Evolutionary conservation across 2,888 invertebrate genomes (phyloP), one percentile per base, ranked within the genome.

Genomic region (Ischnura elegans): DNA sequence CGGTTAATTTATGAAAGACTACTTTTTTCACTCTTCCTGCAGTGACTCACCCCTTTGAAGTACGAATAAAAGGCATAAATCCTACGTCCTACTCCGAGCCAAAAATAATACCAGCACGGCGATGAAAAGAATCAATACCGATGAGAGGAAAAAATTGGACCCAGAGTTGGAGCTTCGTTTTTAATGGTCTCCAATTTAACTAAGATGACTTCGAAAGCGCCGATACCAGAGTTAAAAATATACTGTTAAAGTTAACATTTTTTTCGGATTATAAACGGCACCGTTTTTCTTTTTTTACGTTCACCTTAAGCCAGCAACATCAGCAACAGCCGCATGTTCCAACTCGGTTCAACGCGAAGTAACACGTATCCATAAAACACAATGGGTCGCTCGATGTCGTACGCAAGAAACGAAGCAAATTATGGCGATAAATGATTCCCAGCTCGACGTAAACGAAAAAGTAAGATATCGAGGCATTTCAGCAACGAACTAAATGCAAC

Each of bases 1-100:
- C 45, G 43, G 86, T 86, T 86, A 86, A 45, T 86, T 45, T 29
- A 76, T 76, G 66, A n/a, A 61, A 76, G 66, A 76, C 66, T 76
- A 36, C 66, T 29, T 76, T 76, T 76, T 76, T 16, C 66, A 76
- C n/a, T 25, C 66, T 36, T 36, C 29, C 66, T 29, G 66, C 10
- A 29, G 66, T 76, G 66, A 76, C 66, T 76, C 66, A 76, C 25
- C 36, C 66, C 66, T 76, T 76, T 76, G 36, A 76, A 76, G 61
- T 21, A 61, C 3, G 61, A 25, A 61, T 61, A 61, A 25, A 21
- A 61, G 61, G 61, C 61, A 61, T 61, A 61, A 55, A 29, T 29
- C 66, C 66, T 76, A 36, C 29, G 29, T n/a, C 66, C 10, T 76
- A 29, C 29, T n/a, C 66, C 2, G 66, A 61, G 66, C 66, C 66